Conservation (phyloP, 2,797 vertebrate species). For the Philypnodon macrostomus region DNA sequence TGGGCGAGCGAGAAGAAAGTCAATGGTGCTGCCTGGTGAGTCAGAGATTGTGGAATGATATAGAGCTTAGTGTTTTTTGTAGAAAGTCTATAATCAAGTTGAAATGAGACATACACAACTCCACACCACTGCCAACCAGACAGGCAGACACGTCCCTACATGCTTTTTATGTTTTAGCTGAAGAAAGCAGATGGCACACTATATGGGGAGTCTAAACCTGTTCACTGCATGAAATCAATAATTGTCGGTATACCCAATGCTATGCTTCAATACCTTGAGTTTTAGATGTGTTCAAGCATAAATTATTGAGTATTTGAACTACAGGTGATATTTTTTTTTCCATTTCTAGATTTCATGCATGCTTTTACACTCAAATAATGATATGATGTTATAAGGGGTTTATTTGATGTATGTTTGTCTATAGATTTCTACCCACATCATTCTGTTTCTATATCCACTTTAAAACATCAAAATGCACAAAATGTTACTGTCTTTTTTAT, state of each 20-base stretch:
- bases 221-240: constrained; percentile 31
- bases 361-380: too few relatives aligned
- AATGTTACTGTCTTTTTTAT: too few relatives aligned
- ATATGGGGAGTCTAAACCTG: constrained; percentile 4
- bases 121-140: constrained; percentile 26
- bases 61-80: constrained; percentile 28
- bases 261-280: too few relatives aligned
- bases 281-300: constrained; percentile 6
- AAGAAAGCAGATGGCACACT: constrained; percentile 45
- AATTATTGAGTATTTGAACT: too few relatives aligned
- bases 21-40: constrained; percentile 25
- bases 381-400: too few relatives aligned
- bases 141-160: constrained; percentile 46
- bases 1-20: constrained; percentile 16
- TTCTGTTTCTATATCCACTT: too few relatives aligned
- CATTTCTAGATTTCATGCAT: too few relatives aligned
- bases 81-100: constrained; percentile 53
- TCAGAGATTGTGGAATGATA: constrained; percentile 44
- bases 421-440: too few relatives aligned
- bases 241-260: too few relatives aligned
- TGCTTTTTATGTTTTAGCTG: constrained; percentile 12
- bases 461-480: too few relatives aligned
- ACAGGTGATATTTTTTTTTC: too few relatives aligned
- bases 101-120: constrained; percentile 41
- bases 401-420: too few relatives aligned